These are phyloP conservation scores for Netelia inedita DNA, from an alignment of 2,888 invertebrate genomes.

Conservation along the genomic window DNA sequence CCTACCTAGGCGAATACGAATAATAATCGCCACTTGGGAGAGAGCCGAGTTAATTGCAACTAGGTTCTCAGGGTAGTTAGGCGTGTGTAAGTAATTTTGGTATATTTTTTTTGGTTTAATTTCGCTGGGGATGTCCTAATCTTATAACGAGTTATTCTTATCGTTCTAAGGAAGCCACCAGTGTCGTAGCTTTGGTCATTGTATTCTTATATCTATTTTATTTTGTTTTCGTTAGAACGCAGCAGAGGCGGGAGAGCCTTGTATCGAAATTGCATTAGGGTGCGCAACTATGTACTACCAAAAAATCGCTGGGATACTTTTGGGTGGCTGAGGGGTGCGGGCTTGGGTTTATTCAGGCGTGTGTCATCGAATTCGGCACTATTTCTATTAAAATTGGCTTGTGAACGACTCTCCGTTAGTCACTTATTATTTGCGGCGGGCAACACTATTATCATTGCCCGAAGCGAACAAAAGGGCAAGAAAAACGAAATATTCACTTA, in stretches of 20 bases:
- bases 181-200: constrained; percentile 55
- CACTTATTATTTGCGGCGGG: constrained; percentile 49
- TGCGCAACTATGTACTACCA: constrained; percentile 34
- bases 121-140: constrained; percentile 35
- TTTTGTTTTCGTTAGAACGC: constrained; percentile 42
- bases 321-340: constrained; percentile 20
- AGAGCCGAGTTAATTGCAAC: constrained; percentile 52
- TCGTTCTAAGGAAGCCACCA: constrained; percentile 50
- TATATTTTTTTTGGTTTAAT: constrained; percentile 46
- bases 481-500: constrained; percentile 54
- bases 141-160: constrained; percentile 30
- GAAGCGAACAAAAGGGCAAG: constrained; percentile 32
- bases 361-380: constrained; percentile 69
- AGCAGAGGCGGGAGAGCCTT: constrained; percentile 23
- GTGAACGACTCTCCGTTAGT: constrained; percentile 38
- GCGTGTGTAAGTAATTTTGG: constrained; percentile 17
- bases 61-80: constrained; percentile 27
- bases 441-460: constrained; percentile 36
- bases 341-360: constrained; percentile 64
- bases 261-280: constrained; percentile 41
- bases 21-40: constrained; percentile 12
- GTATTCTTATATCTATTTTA: not conserved
- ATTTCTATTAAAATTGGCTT: constrained; percentile 11
- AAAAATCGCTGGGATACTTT: constrained; percentile 33
- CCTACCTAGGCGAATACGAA: constrained; percentile 17